Base-by-base conservation (phyloP, 2,113 vertebrate genomes). In the Lophotis ruficrista region DNA sequence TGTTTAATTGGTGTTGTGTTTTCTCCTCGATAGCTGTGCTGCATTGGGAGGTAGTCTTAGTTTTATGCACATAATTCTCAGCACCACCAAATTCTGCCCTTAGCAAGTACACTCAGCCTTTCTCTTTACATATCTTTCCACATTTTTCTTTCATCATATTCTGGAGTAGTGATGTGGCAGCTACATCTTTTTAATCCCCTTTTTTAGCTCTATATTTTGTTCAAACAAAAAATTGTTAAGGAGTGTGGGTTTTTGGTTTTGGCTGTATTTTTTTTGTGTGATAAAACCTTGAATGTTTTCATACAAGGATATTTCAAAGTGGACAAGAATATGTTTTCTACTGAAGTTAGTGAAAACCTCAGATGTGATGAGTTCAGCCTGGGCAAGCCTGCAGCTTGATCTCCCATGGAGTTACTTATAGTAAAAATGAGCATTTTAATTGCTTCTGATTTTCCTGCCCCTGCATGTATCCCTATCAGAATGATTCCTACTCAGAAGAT, bases 341-440 rank as follows among this genome's bases (percentile, higher is more conserved):
- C 12, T 73, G 58, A 94, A 91, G 27, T 72, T 79, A 28, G 16
- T 33, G 12, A 86, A 80, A 96, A 92, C 19, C 51, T 69, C 43
- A 48, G 56, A 90, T 56, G 20, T 93, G 54, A 70, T 58, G 62
- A 90, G 78, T 68, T 87, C 68, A 94, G 30, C 11, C 33, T 30
- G n/a, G 35, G 17, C 28, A 65, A 89, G 60, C 11, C 12, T 81
- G 19, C 38, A 38, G 38, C 51, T 70, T 60, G 43, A 83, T 86
- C 30, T 96, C 79, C 79, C 76, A 76, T 79, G 24, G 57, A 92
- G 76, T 8, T 69, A 71, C 76, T 93, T 93, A 91, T 78, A 94
- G 66, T 79, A 89, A 89, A 95, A 96, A 82, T 72, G 20, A 90
- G 18, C 12, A 50, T 84, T 95, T 89, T 93, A 91, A 95, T 97